Base-by-base conservation (phyloP, 2,797 vertebrate species). In the Etheostoma perlongum region DNA sequence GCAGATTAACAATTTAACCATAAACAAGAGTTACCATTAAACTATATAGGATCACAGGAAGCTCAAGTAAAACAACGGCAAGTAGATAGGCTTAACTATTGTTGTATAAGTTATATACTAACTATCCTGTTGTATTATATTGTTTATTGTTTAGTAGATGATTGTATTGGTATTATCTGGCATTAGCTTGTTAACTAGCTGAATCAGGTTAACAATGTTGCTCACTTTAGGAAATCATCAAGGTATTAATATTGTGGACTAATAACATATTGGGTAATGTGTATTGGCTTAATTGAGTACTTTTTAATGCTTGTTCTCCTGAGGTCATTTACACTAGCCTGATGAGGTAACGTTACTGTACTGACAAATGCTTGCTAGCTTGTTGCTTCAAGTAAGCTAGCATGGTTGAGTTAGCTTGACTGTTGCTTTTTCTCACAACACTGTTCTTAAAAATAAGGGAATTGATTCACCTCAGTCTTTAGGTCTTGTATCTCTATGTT, bases 161-260 rank as follows among this genome's bases (percentile, higher is more conserved):
- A 21, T 57, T 57, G 23, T 18, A 46, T 21, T 10, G 7, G 13
- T 33, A 16, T 25, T 48, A 57, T 49, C 12, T 5, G 23, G 25
- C 36, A 44, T 51, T 51, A 59, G 18, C 25, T 21, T 65, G 19
- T 51, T 73, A 33, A 4, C 23, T 69, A n/a, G 21, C 68, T 52
- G 11, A 42, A 15, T 15, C 7, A 61, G 19, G 8, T 18, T 48
- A 57, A 73, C 6, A 5, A 1, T 64, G 52, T 49, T 19, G 16
- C 19, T 55, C 9, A 40, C 6, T 36, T 55, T 19, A 44, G 14
- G 5, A 44, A 30, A 42, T 58, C 5, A n/a, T 49, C 18, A n/a
- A 8, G 36, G 53, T 8, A 4, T 58, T 57, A 51, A 15, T 15
- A 53, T 16, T 42, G 33, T 49, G 9, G 27, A 48, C 21, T 53